Percentiles rank a stretch among this genome's conserved stretches.
Conservation (phyloP, 2,888 invertebrate genomes). For the Rhagonycha fulva region DNA sequence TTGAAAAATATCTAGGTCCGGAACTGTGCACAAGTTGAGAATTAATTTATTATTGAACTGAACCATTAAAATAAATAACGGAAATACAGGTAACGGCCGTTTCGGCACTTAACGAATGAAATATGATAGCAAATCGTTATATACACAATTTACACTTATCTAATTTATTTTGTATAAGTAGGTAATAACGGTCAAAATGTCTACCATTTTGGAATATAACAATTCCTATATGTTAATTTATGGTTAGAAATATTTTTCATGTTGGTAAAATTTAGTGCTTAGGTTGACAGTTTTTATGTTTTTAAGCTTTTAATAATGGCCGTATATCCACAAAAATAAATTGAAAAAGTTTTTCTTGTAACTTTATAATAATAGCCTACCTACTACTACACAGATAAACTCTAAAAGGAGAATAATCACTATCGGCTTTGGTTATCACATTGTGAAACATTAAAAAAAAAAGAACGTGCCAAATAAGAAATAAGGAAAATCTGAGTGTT, state of each 20-base stretch:
- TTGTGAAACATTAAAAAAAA: background rate
- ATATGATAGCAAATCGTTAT: background rate
- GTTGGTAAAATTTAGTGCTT: background rate
- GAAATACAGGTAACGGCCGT: background rate
- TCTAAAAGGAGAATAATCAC: background rate
- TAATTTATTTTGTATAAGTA: background rate
- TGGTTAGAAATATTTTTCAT: background rate
- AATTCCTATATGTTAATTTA: background rate
- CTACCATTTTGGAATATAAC: background rate
- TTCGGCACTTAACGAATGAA: background rate
- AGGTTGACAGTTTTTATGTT: background rate
- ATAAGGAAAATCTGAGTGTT: background rate
- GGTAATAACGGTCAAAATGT: background rate
- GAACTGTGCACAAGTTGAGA: background rate
- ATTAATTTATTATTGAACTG: background rate
- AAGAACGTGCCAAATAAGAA: background rate
- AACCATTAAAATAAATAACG: background rate
- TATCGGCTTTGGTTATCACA: background rate
- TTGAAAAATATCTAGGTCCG: no score
- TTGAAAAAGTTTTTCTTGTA: slow-evolving; percentile 1
- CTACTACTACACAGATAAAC: background rate
- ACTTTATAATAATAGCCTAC: slow-evolving; percentile 2
- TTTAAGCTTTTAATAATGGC: background rate
- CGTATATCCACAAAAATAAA: background rate
- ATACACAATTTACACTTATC: background rate